phyloP scores from a whole-genome alignment of 2,888 invertebrate species.

The Chymomyza amoena region DNA sequence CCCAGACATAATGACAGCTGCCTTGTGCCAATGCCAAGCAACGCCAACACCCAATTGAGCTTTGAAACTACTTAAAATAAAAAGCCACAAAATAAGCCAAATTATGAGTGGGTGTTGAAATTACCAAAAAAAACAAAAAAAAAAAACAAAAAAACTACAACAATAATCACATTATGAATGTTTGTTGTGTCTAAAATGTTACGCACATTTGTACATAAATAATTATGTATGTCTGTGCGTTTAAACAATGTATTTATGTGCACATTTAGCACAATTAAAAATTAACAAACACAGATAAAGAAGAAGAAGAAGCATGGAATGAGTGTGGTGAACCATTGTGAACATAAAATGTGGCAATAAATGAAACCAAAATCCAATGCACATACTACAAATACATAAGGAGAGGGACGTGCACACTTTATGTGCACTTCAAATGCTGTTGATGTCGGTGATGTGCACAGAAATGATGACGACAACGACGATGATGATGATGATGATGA shows the following conservation, averaged over 20 bases:
- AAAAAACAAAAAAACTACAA: background rate
- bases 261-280: slow-evolving; percentile 73
- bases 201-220: background rate
- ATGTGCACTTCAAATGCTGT: background rate
- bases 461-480: background rate
- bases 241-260: slow-evolving; percentile 52
- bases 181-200: slow-evolving; percentile 31
- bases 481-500: background rate
- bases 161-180: slow-evolving; percentile 25
- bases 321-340: background rate
- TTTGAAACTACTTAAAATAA: background rate
- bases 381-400: slow-evolving; percentile 7
- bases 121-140: slow-evolving; percentile 2
- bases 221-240: slow-evolving; percentile 1
- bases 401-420: slow-evolving; percentile 14
- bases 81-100: slow-evolving; percentile 60
- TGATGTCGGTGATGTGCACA: background rate
- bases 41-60: slow-evolving; percentile 12
- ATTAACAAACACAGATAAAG: slow-evolving; percentile 46
- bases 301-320: background rate
- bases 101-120: slow-evolving; percentile 53
- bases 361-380: slow-evolving; percentile 13
- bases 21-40: slow-evolving; percentile 7
- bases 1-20: slow-evolving; percentile 25
- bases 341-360: background rate